Percentiles rank a stretch among this genome's conserved stretches.
Conservation (phyloP, 2,888 invertebrate species). For the Chloroclysta siterata region DNA sequence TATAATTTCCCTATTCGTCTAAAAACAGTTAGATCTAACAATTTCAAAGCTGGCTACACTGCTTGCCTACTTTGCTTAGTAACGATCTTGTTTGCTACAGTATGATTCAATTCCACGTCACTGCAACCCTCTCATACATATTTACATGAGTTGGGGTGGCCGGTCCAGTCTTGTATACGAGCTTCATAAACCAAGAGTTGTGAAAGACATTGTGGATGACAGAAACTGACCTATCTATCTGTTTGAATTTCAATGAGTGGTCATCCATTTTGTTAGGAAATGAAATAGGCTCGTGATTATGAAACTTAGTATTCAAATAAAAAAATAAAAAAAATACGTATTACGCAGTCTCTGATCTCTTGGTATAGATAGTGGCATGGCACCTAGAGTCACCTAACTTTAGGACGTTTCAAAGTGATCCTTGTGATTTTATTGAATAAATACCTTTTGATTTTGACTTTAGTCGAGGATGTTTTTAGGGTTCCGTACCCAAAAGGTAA, state of each 20-base stretch:
- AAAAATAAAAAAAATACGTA: too few relatives aligned
- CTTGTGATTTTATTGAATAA: too few relatives aligned
- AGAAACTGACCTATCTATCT: conserved; percentile 15
- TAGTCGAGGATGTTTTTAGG: too few relatives aligned
- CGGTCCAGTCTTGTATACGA: conserved; percentile 12
- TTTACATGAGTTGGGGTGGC: conserved; percentile 42
- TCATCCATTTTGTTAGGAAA: neutral
- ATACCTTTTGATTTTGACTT: too few relatives aligned
- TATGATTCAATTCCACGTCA: conserved; percentile 37
- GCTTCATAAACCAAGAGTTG: conserved; percentile 23
- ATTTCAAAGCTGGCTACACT: conserved; percentile 16
- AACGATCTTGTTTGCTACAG: conserved; percentile 33
- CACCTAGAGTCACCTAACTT: too few relatives aligned
- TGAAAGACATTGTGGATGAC: conserved; percentile 24
- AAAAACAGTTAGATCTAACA: neutral
- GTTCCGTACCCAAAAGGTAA: too few relatives aligned
- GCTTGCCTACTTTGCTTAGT: conserved; percentile 20
- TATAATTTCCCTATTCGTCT: too few relatives aligned
- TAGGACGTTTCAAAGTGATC: too few relatives aligned
- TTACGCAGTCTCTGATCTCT: too few relatives aligned
- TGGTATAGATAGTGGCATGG: too few relatives aligned
- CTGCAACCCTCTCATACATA: conserved; percentile 40
- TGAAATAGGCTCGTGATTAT: too few relatives aligned
- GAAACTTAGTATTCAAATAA: too few relatives aligned
- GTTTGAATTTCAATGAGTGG: neutral